phyloP scores from a whole-genome alignment of 2,113 vertebrate species.

The Smithornis capensis region DNA sequence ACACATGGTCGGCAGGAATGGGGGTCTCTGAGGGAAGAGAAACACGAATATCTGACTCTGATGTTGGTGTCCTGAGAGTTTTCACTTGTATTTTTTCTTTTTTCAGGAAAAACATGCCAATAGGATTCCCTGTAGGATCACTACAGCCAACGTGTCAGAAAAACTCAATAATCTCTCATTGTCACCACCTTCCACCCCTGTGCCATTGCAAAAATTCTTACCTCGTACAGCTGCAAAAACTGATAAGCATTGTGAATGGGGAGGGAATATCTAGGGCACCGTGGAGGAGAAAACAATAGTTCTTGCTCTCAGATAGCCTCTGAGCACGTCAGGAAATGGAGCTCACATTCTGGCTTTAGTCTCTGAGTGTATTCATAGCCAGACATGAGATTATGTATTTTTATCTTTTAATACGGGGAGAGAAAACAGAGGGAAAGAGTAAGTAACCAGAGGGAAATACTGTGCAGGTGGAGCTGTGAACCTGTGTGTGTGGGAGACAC shows the following conservation, averaged over 20 bases:
- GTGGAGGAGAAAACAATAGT: background rate
- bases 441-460: background rate
- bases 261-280: background rate
- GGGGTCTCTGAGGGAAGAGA: background rate
- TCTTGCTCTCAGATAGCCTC: background rate
- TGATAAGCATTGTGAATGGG: background rate
- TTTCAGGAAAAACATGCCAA: background rate
- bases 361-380: background rate
- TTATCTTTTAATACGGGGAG: background rate
- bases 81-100: background rate
- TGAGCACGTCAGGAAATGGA: rapidly evolving
- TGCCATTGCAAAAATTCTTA: background rate
- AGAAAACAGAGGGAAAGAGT: background rate
- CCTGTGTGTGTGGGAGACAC: background rate
- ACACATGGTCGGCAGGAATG: background rate
- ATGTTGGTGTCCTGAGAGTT: background rate
- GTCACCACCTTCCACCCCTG: background rate
- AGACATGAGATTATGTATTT: background rate
- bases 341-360: background rate
- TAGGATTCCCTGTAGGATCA: background rate
- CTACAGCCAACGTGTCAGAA: background rate
- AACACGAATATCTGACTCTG: background rate
- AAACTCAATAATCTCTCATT: background rate
- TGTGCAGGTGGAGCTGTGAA: background rate
- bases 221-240: background rate